phyloP scores from a whole-genome alignment of 2,113 vertebrate species.

The Nipponia nippon region DNA sequence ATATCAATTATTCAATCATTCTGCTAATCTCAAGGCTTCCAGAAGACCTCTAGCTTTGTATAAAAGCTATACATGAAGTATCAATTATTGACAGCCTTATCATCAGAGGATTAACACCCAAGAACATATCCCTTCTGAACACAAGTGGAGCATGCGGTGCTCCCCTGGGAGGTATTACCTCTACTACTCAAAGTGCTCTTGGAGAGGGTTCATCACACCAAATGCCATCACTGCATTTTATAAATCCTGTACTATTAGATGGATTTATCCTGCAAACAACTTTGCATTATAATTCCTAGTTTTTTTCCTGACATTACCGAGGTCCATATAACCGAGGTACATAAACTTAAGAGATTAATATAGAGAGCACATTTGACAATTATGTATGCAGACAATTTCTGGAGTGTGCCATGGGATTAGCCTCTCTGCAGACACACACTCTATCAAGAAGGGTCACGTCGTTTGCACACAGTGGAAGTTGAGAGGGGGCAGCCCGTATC shows the following conservation, averaged over 20 bases:
- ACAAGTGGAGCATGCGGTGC: neutral
- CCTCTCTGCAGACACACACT: neutral
- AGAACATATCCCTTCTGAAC: neutral
- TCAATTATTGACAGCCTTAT: slow-evolving; percentile 8
- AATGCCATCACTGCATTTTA: neutral
- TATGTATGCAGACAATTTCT: neutral
- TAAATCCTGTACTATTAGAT: neutral
- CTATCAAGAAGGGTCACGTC: neutral
- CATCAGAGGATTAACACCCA: slow-evolving; percentile 8
- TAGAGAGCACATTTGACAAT: neutral
- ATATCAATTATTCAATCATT: slow-evolving; percentile 40
- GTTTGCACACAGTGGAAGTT: neutral
- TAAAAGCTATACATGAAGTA: neutral
- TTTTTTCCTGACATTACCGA: neutral
- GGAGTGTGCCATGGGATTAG: neutral
- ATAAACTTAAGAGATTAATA: neutral
- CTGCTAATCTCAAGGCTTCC: slow-evolving; percentile 28
- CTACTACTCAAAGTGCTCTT: neutral
- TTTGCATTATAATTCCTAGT: neutral
- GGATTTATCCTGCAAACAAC: neutral
- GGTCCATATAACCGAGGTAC: neutral
- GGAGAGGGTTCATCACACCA: neutral
- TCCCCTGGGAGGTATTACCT: neutral
- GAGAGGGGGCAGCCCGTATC: rapidly evolving
- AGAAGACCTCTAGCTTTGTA: neutral